Evolutionary conservation across 2,113 vertebrate species (phyloP), one percentile per base, ranked within the genome.

Genomic region (Cyprinodon tularosa): DNA sequence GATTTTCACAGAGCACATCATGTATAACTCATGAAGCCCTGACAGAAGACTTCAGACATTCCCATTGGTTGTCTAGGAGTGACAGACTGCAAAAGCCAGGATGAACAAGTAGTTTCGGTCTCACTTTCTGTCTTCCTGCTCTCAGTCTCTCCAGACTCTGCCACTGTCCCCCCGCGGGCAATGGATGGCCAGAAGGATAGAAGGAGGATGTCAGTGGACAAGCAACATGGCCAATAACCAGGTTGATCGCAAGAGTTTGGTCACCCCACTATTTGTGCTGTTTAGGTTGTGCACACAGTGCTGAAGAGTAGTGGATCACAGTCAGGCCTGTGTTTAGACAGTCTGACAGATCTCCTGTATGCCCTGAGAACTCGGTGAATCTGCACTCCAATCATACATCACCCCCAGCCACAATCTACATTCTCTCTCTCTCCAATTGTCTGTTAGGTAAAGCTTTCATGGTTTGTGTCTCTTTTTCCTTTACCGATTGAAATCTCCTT

Each of bases 1-100:
- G 89, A 87, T 92, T 93, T 93, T 91, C 92, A 91, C 93, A 91
- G 82, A 87, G 91, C 74, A 62, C 76, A 65, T 89, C 88, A 93
- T 93, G 91, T 93, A 93, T 94, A 93, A 93, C 88, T 93, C 88
- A 93, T 93, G 92, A 93, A 86, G 85, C 87, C 83, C 86, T 91
- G 89, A 93, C 90, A 92, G 91, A 90, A 86, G 72, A 45, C 76
- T 14, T 72, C 64, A 38, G 85, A 86, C 90, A 92, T 89, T 90
- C 84, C 71, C 88, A 90, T 93, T 92, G 91, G 90, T 91, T 92
- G 87, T 89, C 84, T 89, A 76, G 62, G 40, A 79, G 87, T 90
- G 86, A 86, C 90, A 91, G 88, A 81, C 82, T 71, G 63, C 80
- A 81, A 76, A 75, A 89, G 82, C 83, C 80, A 71, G 84, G 87